Conservation (phyloP, 2,888 invertebrate species). For the Chaitophorus viminalis region DNA sequence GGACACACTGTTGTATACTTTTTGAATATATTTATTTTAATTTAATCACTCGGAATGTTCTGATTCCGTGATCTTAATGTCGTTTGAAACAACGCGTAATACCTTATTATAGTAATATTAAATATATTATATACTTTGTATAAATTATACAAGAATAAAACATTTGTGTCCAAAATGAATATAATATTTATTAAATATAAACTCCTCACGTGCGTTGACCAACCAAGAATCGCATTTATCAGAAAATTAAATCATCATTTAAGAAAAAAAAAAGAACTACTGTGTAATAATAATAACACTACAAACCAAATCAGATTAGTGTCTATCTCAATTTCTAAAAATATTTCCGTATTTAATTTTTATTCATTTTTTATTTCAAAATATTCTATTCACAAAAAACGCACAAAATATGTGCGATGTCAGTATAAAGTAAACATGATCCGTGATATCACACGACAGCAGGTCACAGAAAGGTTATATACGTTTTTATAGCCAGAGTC, state of each 20-base stretch:
- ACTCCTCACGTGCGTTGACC: not conserved
- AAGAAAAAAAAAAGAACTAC: not conserved
- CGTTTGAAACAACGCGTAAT: constrained; percentile 20
- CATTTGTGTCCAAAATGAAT: constrained; percentile 5
- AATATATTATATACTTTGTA: too few species aligned
- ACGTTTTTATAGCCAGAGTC: too few species aligned
- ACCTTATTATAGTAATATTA: not conserved
- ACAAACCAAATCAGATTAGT: not conserved
- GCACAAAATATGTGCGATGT: not conserved
- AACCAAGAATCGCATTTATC: constrained; percentile 2
- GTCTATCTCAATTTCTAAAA: not conserved
- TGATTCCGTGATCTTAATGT: constrained; percentile 44
- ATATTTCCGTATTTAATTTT: not conserved
- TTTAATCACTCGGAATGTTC: constrained; percentile 38
- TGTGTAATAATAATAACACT: not conserved
- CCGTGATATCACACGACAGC: not conserved
- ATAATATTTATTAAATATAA: not conserved
- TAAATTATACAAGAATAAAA: not conserved
- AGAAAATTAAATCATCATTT: constrained; percentile 10
- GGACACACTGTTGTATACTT: not conserved
- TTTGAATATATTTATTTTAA: constrained; percentile 54
- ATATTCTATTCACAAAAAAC: not conserved
- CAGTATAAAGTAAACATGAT: not conserved
- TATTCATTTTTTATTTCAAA: not conserved
- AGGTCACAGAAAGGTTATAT: not conserved